phyloP scores from a whole-genome alignment of 2,113 vertebrate species.

The Porphyrio hochstetteri region DNA sequence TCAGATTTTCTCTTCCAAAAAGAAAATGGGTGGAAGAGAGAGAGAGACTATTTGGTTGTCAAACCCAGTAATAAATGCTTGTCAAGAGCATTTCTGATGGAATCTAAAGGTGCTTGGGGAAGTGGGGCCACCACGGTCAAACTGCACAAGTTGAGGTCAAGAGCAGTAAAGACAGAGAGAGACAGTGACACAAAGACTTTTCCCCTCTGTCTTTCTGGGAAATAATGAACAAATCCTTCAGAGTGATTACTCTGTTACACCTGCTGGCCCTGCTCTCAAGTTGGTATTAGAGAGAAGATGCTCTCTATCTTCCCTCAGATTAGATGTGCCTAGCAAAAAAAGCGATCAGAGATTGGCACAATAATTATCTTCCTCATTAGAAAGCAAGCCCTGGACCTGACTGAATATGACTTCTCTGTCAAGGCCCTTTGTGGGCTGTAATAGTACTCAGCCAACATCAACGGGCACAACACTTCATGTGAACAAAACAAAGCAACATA shows the following conservation, averaged over 20 bases:
- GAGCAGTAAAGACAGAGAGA: neutral
- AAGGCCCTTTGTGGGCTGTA: neutral
- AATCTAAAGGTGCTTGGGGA: neutral
- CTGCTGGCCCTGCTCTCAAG: neutral
- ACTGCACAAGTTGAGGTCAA: neutral
- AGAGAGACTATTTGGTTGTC: neutral
- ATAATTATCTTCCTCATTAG: constrained; percentile 42
- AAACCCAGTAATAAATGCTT: constrained; percentile 6
- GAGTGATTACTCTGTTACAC: neutral
- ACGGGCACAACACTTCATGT: neutral
- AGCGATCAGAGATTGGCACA: neutral
- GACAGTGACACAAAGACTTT: neutral
- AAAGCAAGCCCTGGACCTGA: neutral
- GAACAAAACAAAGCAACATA: constrained; percentile 36
- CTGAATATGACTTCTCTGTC: constrained; percentile 6
- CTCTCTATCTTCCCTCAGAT: neutral
- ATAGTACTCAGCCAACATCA: neutral
- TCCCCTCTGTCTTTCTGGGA: neutral
- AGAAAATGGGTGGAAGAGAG: neutral
- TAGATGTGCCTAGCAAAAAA: constrained; percentile 3
- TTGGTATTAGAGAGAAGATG: neutral
- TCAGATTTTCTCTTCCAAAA: neutral
- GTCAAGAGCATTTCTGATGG: neutral
- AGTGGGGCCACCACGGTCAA: neutral
- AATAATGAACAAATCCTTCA: constrained; percentile 11